Base-by-base conservation (phyloP, 92 coral and sea anemone genomes). In the Nematostella vectensis region DNA sequence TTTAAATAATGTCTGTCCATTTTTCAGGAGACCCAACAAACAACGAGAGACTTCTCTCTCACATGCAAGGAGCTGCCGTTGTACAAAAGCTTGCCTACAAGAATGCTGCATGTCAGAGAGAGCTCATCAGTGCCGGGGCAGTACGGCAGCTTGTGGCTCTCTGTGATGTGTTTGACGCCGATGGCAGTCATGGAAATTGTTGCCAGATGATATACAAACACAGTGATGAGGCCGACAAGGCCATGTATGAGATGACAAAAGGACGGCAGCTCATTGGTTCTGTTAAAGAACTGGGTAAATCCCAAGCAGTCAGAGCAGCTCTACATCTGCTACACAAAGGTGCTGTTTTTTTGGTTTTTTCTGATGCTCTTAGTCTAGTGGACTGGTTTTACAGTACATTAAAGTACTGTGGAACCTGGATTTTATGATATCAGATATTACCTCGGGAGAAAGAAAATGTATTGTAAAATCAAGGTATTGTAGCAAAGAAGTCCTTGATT, bases 251-350 rank as follows among this genome's bases (percentile, higher is more conserved):
- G 2, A 63, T 89, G 27, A 76, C 82, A 2, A 52, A 61, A 37
- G 76, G 67, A 31, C 77, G 79, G 62, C 71, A 83, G 38, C 89
- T 89, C 20, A 79, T 89, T 65, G 97, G 95, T 12, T 80, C 80
- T 47, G 62, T 89, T 0, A 42, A 58, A 22, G 87, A 85, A 55
- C 8, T 89, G 57, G 43, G 59, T 19, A 29, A 42, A 1, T 39
- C 49, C 11, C 78, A 77, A 4, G 64, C 58, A 8, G 54, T 56
- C 25, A 72, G 54, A 33, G 63, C 62, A 25, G 76, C 72, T 4
- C 43, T 52, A 26, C 61, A 67, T 0, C 60, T 76, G 30, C 30
- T 75, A 18, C 69, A 59, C 27, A 30, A 64, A 77, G 97, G 97
- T 68, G 25, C n/a, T n/a, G n/a, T n/a, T n/a, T n/a, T n/a, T n/a